Evolutionary conservation across 2,888 invertebrate species (phyloP).

Genomic region (Agonopterix heracliana): DNA sequence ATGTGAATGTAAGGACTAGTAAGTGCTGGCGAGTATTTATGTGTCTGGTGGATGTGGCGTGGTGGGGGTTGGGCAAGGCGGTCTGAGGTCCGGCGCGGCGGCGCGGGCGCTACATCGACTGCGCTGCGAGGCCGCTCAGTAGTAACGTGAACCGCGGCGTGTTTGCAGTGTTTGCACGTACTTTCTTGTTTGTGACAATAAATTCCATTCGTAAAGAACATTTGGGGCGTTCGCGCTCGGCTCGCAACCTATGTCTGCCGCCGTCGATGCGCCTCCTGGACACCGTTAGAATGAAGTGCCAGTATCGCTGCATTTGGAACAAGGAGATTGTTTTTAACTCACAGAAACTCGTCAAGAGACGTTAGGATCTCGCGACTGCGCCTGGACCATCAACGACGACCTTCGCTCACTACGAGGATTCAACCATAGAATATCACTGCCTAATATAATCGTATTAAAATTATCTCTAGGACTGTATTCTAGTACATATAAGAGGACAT

Average conservation of each 20-base stretch:
- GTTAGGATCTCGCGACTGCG: constrained; percentile 75
- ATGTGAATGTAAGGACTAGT: constrained; percentile 1
- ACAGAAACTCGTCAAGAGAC: constrained; percentile 94
- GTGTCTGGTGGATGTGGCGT: constrained; percentile 12
- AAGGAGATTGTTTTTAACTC: constrained; percentile 95
- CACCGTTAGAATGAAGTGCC: constrained; percentile 80
- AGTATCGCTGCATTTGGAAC: constrained; percentile 94
- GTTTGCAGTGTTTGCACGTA: constrained; percentile 46
- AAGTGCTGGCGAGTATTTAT: constrained; percentile 2
- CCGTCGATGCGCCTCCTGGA: constrained; percentile 62
- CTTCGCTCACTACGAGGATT: constrained; percentile 59
- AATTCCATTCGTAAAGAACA: constrained; percentile 57
- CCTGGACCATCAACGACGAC: constrained; percentile 58
- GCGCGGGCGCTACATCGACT: constrained; percentile 14
- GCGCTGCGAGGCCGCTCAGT: constrained; percentile 45
- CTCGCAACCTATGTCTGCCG: constrained; percentile 67
- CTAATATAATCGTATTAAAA: constrained; percentile 51
- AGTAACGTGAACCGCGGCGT: constrained; percentile 49
- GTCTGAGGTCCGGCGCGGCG: constrained; percentile 10
- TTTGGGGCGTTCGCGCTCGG: constrained; percentile 66
- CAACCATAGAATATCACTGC: constrained; percentile 59
- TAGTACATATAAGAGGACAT: constrained; percentile 51
- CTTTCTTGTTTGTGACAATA: constrained; percentile 62
- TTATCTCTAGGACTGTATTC: constrained; percentile 52
- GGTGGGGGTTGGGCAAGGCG: constrained; percentile 25